These are phyloP conservation scores for Stenodema calcarata DNA, from an alignment of 2,888 invertebrate genomes.

Conservation along the genomic window DNA sequence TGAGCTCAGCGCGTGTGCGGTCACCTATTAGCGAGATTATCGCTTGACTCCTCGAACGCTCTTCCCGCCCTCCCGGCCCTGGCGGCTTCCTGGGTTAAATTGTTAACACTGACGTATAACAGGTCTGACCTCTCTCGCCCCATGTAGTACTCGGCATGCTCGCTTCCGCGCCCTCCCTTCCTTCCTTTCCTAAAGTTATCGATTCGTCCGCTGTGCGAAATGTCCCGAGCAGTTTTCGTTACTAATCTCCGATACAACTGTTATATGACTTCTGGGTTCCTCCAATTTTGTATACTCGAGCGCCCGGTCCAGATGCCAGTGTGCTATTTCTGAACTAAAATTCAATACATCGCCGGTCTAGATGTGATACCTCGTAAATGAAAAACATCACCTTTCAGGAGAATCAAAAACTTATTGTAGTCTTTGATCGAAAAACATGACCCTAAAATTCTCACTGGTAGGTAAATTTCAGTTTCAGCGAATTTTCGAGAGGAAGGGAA, in stretches of 20 bases:
- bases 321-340: no score
- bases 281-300: no score
- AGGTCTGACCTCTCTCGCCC: not conserved
- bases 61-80: not conserved
- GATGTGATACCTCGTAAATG: no score
- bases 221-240: constrained; percentile 14
- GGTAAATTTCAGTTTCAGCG: no score
- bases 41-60: not conserved
- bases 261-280: constrained; percentile 10
- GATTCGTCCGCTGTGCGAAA: not conserved
- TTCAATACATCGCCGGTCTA: no score
- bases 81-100: not conserved
- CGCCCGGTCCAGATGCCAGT: no score
- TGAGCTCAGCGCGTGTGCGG: not conserved
- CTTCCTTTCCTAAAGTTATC: not conserved
- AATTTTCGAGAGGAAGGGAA: no score
- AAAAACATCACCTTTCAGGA: no score
- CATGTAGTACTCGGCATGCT: not conserved
- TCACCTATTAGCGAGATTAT: not conserved
- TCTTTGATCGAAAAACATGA: no score
- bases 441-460: no score
- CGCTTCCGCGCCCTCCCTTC: not conserved
- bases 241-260: not conserved
- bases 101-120: not conserved
- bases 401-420: no score